Base-by-base conservation (phyloP, 2,113 vertebrate species). In the Cyphotilapia sp. region DNA sequence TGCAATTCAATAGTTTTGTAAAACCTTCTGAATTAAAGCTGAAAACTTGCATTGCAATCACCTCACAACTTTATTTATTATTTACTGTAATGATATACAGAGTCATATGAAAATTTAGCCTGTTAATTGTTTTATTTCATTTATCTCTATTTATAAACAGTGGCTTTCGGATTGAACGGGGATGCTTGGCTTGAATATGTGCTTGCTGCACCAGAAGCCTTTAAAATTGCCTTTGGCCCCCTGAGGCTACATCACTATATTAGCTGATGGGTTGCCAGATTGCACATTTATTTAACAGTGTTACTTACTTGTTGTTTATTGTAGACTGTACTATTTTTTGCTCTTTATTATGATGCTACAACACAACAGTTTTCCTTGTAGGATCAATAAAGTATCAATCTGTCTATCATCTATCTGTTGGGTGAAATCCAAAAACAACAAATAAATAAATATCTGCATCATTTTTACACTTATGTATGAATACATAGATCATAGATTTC, bases 161-260 rank as follows among this genome's bases (percentile, higher is more conserved):
- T 74, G 22, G 22, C 40, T 42, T 24, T 27, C 0, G 0, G 6
- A 47, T 17, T 24, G 16, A 31, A 49, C 1, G 0, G 24, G 69
- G 9, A 29, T 45, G 14, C 24, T 47, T 74, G 69, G 40, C 0
- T 24, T 74, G 22, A 45, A 74, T 29, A 45, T 17, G 13, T 6
- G 5, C 69, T 74, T 27, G 69, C 22, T 45, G 38, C 22, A 45
- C 13, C 69, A 74, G 69, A 74, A 7, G 38, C 13, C 69, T 74
- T 27, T 42, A 74, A 45, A 74, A 71, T 24, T 24, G 35, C 35
- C 38, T 42, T 17, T 17, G 14, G 22, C 22, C 40, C 40, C 8
- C 22, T 17, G 69, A 17, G 40, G 40, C 40, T 45, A 10, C 22
- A 42, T 42, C 38, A 10, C 38, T 42, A 74, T 74, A 45, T 24